Conservation (phyloP, 2,888 invertebrate species). For the Apantesis nais region DNA sequence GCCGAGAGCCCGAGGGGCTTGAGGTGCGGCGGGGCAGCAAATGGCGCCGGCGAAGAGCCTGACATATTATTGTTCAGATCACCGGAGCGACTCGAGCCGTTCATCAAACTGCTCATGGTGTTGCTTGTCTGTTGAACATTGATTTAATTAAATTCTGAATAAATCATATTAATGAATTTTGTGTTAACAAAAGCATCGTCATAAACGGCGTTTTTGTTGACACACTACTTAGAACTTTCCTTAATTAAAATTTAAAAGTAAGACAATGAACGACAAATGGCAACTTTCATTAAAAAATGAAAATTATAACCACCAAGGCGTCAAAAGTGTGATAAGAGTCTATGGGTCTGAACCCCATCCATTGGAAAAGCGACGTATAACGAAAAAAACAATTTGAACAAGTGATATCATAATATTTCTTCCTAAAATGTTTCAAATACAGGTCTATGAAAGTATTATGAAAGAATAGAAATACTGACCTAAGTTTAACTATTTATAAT, state of each 20-base stretch:
- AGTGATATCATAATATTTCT: not conserved
- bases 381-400: not conserved
- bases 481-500: too few species aligned
- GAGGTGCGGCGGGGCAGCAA: slow-evolving; percentile 83
- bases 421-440: too few species aligned
- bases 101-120: slow-evolving; percentile 82
- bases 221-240: slow-evolving; percentile 1
- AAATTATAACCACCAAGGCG: not conserved
- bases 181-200: not conserved
- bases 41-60: slow-evolving; percentile 77
- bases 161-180: slow-evolving; percentile 17
- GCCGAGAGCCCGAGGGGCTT: slow-evolving; percentile 87
- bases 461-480: too few species aligned
- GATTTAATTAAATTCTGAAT: slow-evolving; percentile 30
- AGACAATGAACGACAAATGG: not conserved
- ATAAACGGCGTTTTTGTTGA: not conserved
- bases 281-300: not conserved
- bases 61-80: slow-evolving; percentile 90
- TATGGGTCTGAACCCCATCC: not conserved
- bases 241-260: slow-evolving; percentile 4
- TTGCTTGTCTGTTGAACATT: slow-evolving; percentile 72
- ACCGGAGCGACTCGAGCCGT: slow-evolving; percentile 84
- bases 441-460: too few species aligned
- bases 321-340: not conserved
- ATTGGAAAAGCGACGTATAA: not conserved